A percentile compares a stretch with the other conserved stretches of the same genome.
phyloP scores from a whole-genome alignment of 2,888 invertebrate genomes.

The Sialis lutaria region DNA sequence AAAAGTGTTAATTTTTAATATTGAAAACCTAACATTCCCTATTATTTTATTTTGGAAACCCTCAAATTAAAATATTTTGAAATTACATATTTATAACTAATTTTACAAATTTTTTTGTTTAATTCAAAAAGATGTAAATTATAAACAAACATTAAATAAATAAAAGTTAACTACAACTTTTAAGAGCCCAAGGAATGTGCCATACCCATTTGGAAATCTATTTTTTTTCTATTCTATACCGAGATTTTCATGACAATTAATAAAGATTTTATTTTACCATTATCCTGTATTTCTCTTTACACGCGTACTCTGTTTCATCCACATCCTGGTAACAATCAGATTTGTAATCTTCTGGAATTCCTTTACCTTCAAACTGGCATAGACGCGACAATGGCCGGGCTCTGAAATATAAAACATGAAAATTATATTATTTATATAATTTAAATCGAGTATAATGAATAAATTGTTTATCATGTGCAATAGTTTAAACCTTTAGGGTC shows the following conservation, averaged over 20 bases:
- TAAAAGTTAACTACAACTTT: too few species aligned
- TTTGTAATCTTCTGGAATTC: constrained; percentile 52
- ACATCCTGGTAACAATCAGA: constrained; percentile 66
- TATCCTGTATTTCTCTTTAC: constrained; percentile 63
- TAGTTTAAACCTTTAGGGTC: too few species aligned
- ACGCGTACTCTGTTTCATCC: constrained; percentile 62
- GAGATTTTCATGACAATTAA: too few species aligned
- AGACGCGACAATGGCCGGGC: constrained; percentile 50
- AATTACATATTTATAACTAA: not conserved
- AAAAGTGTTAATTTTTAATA: too few species aligned
- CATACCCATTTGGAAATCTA: not conserved
- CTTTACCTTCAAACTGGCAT: constrained; percentile 55
- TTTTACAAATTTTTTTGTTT: not conserved
- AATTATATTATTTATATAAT: not conserved
- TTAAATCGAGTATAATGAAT: not conserved
- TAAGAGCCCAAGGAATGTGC: not conserved
- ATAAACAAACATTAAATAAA: too few species aligned
- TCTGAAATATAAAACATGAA: constrained; percentile 15
- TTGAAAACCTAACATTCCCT: too few species aligned
- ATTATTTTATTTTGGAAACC: too few species aligned
- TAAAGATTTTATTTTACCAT: constrained; percentile 34
- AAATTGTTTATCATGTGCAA: too few species aligned
- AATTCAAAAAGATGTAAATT: too few species aligned
- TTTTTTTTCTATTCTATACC: constrained; percentile 2
- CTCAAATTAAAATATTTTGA: too few species aligned